Evolutionary conservation across 2,888 invertebrate species (phyloP).

Genomic region (Hyalella azteca): DNA sequence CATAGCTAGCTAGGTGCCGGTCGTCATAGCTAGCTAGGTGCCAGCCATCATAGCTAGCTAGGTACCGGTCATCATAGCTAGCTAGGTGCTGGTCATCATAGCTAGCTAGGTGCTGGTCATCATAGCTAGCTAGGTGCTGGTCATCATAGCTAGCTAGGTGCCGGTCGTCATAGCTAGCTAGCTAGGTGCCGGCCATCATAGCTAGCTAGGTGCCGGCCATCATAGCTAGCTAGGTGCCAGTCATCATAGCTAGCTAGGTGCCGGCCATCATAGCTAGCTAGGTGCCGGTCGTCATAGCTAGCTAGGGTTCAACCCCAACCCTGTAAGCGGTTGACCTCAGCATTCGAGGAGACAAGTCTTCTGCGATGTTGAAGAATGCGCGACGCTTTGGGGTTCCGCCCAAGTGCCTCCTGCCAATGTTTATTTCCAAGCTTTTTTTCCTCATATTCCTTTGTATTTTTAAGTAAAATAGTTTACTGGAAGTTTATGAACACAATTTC

Average conservation of each 20-base stretch:
- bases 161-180: too few species aligned
- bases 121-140: slow-evolving; percentile 2
- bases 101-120: not conserved
- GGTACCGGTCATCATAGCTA: not conserved
- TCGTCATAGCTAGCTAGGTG: not conserved
- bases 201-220: not conserved
- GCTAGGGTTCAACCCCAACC: not conserved
- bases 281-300: not conserved
- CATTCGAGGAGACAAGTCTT: not conserved
- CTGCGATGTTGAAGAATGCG: slow-evolving; percentile 7
- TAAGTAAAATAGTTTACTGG: too few species aligned
- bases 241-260: not conserved
- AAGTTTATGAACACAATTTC: too few species aligned
- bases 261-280: slow-evolving; percentile 9
- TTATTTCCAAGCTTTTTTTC: too few species aligned
- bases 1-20: slow-evolving; percentile 2
- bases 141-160: not conserved
- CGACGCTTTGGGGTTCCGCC: not conserved
- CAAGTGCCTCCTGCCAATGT: too few species aligned
- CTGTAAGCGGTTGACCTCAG: not conserved
- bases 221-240: not conserved
- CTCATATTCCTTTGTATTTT: too few species aligned
- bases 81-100: not conserved
- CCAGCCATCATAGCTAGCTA: slow-evolving; percentile 11
- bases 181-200: slow-evolving; percentile 12